A percentile compares a stretch with the other conserved stretches of the same genome.
Evolutionary conservation across 1,140 invertebrate genomes (phyloP).

Genomic region (Papilio helenus): DNA sequence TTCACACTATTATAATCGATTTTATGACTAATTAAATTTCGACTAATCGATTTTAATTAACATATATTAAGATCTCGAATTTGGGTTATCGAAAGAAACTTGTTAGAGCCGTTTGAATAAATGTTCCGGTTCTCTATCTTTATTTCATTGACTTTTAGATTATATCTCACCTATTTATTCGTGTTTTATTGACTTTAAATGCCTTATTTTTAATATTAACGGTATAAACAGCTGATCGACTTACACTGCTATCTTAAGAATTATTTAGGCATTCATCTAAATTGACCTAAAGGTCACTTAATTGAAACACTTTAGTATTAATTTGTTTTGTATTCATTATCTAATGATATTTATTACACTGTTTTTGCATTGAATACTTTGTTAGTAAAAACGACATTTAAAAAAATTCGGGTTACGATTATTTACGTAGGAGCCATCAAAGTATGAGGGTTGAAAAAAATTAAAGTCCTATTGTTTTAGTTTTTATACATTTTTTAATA

Average conservation of each 20-base stretch:
- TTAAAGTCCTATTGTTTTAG: no score
- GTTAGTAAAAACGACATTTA: background rate
- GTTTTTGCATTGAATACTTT: background rate
- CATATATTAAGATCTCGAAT: slow-evolving; percentile 12
- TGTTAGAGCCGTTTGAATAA: background rate
- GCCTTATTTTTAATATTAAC: slow-evolving; percentile 15
- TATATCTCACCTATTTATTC: background rate
- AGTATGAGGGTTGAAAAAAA: no score
- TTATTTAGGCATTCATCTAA: background rate
- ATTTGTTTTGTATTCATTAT: background rate
- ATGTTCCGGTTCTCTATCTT: slow-evolving; percentile 12
- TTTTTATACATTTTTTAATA: background rate
- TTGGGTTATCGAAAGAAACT: background rate
- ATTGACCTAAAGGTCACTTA: background rate
- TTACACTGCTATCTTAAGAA: background rate
- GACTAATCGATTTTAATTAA: slow-evolving; percentile 13
- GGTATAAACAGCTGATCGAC: background rate
- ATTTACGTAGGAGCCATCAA: background rate
- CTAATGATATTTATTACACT: no score
- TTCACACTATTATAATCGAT: slow-evolving; percentile 21
- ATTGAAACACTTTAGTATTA: background rate
- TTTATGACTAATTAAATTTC: slow-evolving; percentile 19
- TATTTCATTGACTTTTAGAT: slow-evolving; percentile 3
- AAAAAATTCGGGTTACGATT: background rate
- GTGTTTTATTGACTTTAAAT: slow-evolving; percentile 11